phyloP scores from a whole-genome alignment of 2,888 invertebrate genomes.

The Odontothrips loti region DNA sequence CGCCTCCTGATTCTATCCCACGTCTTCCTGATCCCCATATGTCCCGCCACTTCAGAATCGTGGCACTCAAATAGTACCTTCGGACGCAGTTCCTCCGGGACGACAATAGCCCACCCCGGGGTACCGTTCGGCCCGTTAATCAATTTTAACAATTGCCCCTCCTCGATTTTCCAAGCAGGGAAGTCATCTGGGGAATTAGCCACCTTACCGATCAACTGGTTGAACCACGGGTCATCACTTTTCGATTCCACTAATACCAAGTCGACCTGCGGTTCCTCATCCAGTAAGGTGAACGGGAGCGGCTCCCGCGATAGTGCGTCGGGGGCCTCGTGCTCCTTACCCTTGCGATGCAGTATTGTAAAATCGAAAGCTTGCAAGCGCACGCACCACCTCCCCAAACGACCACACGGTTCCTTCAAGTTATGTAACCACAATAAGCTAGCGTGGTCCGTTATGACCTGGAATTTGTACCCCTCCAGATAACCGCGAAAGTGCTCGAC shows the following conservation, averaged over 20 bases:
- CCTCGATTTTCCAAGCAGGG: neutral
- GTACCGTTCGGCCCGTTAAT: neutral
- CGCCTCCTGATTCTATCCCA: neutral
- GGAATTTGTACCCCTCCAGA: conserved; percentile 34
- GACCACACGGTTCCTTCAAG: conserved; percentile 34
- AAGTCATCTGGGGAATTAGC: neutral
- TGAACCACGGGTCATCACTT: neutral
- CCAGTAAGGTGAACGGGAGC: neutral
- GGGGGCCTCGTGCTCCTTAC: conserved; percentile 36
- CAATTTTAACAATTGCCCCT: neutral
- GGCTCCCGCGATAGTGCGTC: conserved; percentile 34
- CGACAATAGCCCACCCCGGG: neutral
- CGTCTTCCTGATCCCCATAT: neutral
- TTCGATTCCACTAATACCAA: neutral
- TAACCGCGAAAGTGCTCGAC: too few relatives aligned
- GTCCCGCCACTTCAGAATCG: neutral
- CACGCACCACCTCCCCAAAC: conserved; percentile 34
- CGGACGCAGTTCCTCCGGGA: neutral
- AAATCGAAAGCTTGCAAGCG: conserved; percentile 34
- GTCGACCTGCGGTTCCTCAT: neutral
- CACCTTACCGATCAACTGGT: neutral
- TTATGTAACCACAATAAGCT: conserved; percentile 34
- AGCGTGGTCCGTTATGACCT: conserved; percentile 35
- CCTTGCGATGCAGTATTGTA: conserved; percentile 35
- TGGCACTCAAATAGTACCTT: neutral